A percentile compares a stretch with the other conserved stretches of the same genome.
These are phyloP conservation scores for Papilio aristodemus DNA, from an alignment of 1,140 invertebrate species.

Conservation along the genomic window DNA sequence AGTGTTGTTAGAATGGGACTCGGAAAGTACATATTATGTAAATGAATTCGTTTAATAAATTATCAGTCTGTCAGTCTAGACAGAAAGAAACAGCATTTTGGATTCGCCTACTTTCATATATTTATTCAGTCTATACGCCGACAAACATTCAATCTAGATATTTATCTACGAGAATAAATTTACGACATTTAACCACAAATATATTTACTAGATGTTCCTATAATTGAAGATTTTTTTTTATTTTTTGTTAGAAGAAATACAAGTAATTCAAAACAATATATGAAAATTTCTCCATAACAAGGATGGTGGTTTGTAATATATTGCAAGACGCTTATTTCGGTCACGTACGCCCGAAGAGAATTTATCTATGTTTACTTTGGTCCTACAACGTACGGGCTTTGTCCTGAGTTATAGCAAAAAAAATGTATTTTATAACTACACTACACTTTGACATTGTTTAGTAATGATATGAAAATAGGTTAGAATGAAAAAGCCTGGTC, in stretches of 20 bases:
- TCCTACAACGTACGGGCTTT: slow-evolving; percentile 2
- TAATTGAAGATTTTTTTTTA: not conserved
- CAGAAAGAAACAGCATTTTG: too few relatives aligned
- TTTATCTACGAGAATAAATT: not conserved
- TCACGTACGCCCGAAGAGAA: slow-evolving; percentile 11
- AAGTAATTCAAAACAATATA: not conserved
- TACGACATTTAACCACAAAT: not conserved
- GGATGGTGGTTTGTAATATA: not conserved
- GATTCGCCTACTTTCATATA: too few relatives aligned
- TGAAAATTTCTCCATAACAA: not conserved
- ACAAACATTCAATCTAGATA: not conserved
- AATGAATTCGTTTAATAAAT: too few relatives aligned
- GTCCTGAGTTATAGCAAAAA: not conserved
- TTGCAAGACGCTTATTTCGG: slow-evolving; percentile 11
- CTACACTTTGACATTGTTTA: not conserved
- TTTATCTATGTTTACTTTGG: slow-evolving; percentile 18
- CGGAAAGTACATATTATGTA: too few relatives aligned
- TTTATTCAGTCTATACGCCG: too few relatives aligned
- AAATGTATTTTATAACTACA: not conserved
- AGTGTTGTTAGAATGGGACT: too few relatives aligned
- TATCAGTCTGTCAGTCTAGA: too few relatives aligned
- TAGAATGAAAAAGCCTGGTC: not conserved
- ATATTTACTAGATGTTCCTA: not conserved
- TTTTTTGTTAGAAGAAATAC: not conserved
- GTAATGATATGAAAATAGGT: not conserved